Percentiles rank a stretch among this genome's conserved stretches.
phyloP scores from a whole-genome alignment of 1,140 invertebrate genomes.

The Aplysia californica region DNA sequence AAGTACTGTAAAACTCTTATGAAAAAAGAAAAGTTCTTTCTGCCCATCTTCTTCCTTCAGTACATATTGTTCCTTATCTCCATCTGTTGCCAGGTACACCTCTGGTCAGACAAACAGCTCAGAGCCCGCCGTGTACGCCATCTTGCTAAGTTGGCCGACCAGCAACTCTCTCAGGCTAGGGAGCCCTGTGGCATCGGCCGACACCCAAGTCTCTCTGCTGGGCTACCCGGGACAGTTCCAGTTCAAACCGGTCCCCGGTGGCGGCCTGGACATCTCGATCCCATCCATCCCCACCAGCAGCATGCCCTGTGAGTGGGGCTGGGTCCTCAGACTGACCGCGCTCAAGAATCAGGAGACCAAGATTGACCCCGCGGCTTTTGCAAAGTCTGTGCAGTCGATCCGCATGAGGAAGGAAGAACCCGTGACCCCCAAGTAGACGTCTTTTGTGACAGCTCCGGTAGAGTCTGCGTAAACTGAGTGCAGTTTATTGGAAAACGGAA shows the following conservation, averaged over 20 bases:
- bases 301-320: constrained; percentile 48
- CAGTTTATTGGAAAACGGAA: no score
- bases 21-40: neutral
- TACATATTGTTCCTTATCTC: neutral
- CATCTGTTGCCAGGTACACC: constrained; percentile 41
- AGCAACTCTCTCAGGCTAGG: constrained; percentile 33
- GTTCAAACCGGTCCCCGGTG: constrained; percentile 5
- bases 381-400: neutral
- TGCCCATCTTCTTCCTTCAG: neutral
- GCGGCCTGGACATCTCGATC: constrained; percentile 40
- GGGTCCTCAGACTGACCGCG: constrained; percentile 42
- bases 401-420: constrained; percentile 13
- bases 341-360: constrained; percentile 21
- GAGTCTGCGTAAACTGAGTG: no score
- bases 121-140: constrained; percentile 38
- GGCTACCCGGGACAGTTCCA: constrained; percentile 33
- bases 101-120: constrained; percentile 1
- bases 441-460: no score
- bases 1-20: no score
- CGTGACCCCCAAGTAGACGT: no score
- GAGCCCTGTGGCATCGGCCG: constrained; percentile 18
- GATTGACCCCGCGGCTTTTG: neutral
- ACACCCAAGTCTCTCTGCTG: constrained; percentile 39
- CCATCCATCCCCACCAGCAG: constrained; percentile 37
- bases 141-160: constrained; percentile 44